Conservation (phyloP, 1,140 invertebrate species). For the Cydia splendana region DNA sequence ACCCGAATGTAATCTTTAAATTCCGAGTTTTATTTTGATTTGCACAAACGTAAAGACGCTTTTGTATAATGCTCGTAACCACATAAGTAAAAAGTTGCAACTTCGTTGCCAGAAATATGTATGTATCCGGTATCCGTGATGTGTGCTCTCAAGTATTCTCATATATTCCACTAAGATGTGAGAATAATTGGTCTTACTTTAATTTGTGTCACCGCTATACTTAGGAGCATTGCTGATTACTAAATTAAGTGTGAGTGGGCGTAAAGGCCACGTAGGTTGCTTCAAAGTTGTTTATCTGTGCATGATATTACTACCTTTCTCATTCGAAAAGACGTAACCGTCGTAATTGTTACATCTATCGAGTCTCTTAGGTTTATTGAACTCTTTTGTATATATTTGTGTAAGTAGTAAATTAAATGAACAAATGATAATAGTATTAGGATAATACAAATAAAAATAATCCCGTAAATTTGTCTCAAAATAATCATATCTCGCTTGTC, state of each 20-base stretch:
- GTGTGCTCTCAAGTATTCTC: background rate
- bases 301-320: conserved; percentile 24
- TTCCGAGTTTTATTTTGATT: too few relatives aligned
- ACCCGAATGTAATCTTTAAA: too few relatives aligned
- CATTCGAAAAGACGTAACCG: background rate
- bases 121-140: too few relatives aligned
- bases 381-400: background rate
- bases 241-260: conserved; percentile 17
- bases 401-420: too few relatives aligned
- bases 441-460: too few relatives aligned
- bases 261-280: conserved; percentile 30
- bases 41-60: too few relatives aligned
- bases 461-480: too few relatives aligned
- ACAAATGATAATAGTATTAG: too few relatives aligned
- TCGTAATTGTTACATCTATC: background rate
- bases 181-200: background rate
- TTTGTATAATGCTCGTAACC: too few relatives aligned
- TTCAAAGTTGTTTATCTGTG: conserved; percentile 24
- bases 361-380: background rate
- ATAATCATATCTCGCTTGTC: too few relatives aligned
- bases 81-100: too few relatives aligned
- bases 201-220: conserved; percentile 16
- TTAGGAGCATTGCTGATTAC: conserved; percentile 14
- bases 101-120: too few relatives aligned
- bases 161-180: background rate